Conservation (phyloP, 2,888 invertebrate genomes). For the Ectropis crepuscularia region DNA sequence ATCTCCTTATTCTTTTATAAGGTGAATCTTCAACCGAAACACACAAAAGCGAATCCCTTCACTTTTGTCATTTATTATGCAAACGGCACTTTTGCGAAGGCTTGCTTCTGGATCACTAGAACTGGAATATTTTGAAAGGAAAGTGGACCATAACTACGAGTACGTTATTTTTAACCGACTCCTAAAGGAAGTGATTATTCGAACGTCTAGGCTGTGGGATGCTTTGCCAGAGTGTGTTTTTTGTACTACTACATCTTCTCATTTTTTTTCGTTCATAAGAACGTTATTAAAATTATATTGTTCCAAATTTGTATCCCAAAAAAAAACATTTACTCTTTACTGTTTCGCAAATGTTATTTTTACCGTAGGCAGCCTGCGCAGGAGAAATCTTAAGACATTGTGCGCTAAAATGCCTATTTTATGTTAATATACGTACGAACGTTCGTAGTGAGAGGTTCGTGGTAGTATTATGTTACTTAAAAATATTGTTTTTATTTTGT, state of each 20-base stretch:
- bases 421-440: slow-evolving; percentile 22
- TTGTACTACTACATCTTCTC: no score
- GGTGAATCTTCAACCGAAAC: not conserved
- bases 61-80: slow-evolving; percentile 25
- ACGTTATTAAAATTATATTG: no score
- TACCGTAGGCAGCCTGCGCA: slow-evolving; percentile 5
- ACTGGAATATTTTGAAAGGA: slow-evolving; percentile 1
- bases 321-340: no score
- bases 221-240: no score
- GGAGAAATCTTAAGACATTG: slow-evolving; percentile 23
- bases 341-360: slow-evolving; percentile 14
- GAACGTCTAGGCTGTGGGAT: no score
- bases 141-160: slow-evolving; percentile 11
- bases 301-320: no score
- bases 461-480: not conserved
- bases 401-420: slow-evolving; percentile 27
- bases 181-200: no score
- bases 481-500: not conserved
- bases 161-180: not conserved
- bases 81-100: slow-evolving; percentile 22
- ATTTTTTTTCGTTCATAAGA: no score
- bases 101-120: slow-evolving; percentile 13
- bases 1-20: slow-evolving; percentile 1
- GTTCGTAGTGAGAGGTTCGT: slow-evolving; percentile 2
- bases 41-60: slow-evolving; percentile 12